Evolutionary conservation across 2,888 invertebrate species (phyloP).

Genomic region (Gisinianus flammeolus): DNA sequence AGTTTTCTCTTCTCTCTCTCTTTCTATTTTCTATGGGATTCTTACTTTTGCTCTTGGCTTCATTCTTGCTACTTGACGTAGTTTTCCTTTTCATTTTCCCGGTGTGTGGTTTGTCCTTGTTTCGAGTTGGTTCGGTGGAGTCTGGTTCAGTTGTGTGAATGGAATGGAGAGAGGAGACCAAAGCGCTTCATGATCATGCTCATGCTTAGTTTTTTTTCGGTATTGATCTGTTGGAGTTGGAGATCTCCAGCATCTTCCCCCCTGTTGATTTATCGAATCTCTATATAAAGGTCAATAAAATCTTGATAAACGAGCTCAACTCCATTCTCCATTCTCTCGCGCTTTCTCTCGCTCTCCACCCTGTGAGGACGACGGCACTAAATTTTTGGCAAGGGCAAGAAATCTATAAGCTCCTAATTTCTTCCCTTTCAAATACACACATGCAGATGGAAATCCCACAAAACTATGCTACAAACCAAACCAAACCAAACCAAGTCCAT

Average conservation of each 20-base stretch:
- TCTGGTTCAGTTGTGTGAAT: no score
- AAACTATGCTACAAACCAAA: not conserved
- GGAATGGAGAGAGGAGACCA: no score
- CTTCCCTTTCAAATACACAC: constrained; percentile 3
- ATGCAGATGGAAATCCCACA: not conserved
- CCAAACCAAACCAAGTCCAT: not conserved
- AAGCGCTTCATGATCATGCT: no score
- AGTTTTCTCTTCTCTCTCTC: not conserved
- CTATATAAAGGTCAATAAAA: constrained; percentile 47
- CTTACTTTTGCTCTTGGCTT: not conserved
- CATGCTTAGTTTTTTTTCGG: no score
- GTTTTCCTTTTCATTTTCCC: no score
- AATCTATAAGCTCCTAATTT: not conserved
- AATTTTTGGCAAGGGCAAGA: not conserved
- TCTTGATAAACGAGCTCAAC: constrained; percentile 43
- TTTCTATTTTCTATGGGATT: not conserved
- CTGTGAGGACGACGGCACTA: not conserved
- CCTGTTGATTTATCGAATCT: constrained; percentile 44
- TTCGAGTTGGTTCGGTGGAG: no score
- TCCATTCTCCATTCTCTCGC: constrained; percentile 10
- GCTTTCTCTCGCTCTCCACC: not conserved
- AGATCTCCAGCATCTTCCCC: constrained; percentile 18
- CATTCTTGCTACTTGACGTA: not conserved
- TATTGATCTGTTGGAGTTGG: not conserved
- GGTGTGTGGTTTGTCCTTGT: no score